phyloP scores from a whole-genome alignment of 2,113 vertebrate genomes.

The Peucedramus taeniatus region DNA sequence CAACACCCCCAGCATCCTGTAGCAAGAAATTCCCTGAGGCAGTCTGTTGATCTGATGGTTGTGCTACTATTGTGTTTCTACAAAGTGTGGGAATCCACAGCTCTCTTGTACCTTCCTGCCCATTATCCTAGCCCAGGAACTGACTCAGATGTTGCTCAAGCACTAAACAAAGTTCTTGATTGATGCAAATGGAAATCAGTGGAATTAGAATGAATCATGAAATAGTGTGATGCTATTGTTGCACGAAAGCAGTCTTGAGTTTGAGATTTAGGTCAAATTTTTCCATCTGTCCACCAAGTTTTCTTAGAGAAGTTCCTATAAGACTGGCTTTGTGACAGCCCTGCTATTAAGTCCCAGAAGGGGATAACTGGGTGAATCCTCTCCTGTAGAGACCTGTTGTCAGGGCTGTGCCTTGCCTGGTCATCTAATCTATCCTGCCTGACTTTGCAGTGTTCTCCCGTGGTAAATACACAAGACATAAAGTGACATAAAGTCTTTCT shows the following conservation, averaged over 20 bases:
- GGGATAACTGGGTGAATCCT: not conserved
- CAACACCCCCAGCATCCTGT: not conserved
- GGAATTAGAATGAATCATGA: not conserved
- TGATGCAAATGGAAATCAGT: not conserved
- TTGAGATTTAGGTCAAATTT: not conserved
- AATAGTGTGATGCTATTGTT: not conserved
- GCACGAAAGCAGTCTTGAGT: not conserved
- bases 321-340: not conserved
- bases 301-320: not conserved
- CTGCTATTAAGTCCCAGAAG: not conserved
- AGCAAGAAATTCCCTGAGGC: not conserved
- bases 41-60: not conserved
- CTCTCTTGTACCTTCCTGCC: not conserved
- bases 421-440: not conserved
- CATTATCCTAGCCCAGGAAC: not conserved
- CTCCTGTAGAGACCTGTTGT: not conserved
- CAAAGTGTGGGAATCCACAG: not conserved
- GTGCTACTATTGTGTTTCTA: not conserved
- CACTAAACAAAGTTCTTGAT: not conserved
- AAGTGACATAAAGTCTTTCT: not conserved
- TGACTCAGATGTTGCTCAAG: not conserved
- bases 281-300: not conserved
- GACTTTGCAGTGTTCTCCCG: not conserved
- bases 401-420: not conserved
- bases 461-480: not conserved